Percentiles rank a stretch among this genome's conserved stretches.
These are phyloP conservation scores for Psilanteris sp. DNA, from an alignment of 1,140 invertebrate species.

Conservation along the genomic window DNA sequence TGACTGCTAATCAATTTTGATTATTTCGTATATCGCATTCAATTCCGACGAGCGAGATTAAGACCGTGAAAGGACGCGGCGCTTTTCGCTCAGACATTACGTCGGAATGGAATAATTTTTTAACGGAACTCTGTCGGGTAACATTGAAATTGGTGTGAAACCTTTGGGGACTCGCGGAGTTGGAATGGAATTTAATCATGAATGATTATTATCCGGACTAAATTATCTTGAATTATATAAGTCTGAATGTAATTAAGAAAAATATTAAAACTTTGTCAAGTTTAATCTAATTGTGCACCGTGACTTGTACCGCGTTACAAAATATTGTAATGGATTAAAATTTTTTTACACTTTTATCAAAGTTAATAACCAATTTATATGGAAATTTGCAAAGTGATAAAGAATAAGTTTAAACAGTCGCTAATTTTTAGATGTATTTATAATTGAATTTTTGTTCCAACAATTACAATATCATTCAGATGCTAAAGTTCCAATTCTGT, in stretches of 20 bases:
- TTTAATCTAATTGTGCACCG: conserved; percentile 54
- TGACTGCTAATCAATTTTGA: not conserved
- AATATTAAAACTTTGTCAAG: conserved; percentile 54
- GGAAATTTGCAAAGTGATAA: conserved; percentile 49
- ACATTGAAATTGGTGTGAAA: conserved; percentile 57
- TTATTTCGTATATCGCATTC: conserved; percentile 39
- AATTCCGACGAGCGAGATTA: conserved; percentile 41
- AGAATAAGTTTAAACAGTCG: conserved; percentile 39
- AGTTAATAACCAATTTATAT: conserved; percentile 62
- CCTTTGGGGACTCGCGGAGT: conserved; percentile 48
- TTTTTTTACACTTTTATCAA: conserved; percentile 51
- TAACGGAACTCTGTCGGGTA: conserved; percentile 35
- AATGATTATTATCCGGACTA: conserved; percentile 60
- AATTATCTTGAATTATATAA: conserved; percentile 60
- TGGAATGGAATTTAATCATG: conserved; percentile 60
- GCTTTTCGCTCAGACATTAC: conserved; percentile 31
- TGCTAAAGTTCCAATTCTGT: conserved; percentile 15
- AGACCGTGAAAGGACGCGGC: conserved; percentile 37
- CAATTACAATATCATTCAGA: conserved; percentile 11
- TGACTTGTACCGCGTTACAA: conserved; percentile 48
- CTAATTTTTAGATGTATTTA: conserved; percentile 52
- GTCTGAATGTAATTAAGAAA: conserved; percentile 61
- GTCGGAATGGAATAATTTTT: conserved; percentile 49
- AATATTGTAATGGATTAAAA: conserved; percentile 61
- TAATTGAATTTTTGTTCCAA: conserved; percentile 35